These are phyloP conservation scores for Rousettus madagascariensis DNA, from an alignment of 2,797 vertebrate species.

Conservation along the genomic window DNA sequence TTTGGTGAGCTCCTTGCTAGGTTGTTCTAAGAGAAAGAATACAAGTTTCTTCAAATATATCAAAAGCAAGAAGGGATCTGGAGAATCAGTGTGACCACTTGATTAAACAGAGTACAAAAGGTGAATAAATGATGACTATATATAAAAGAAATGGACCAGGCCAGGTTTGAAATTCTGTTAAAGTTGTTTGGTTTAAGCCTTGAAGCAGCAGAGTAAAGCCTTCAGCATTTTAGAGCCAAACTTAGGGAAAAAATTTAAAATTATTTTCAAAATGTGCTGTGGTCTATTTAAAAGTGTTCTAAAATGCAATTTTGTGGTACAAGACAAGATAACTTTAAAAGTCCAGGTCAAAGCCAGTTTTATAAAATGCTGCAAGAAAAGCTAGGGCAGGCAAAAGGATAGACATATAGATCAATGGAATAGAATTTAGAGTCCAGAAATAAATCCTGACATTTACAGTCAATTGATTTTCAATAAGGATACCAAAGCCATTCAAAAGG, in stretches of 20 bases:
- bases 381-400: background rate
- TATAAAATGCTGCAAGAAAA: background rate
- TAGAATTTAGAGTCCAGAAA: background rate
- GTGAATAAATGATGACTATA: background rate
- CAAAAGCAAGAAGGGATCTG: background rate
- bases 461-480: background rate
- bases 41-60: background rate
- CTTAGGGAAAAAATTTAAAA: background rate
- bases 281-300: background rate
- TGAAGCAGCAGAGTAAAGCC: background rate
- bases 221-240: background rate
- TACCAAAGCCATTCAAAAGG: background rate
- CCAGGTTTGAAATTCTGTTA: background rate
- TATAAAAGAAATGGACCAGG: background rate
- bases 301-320: background rate
- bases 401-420: background rate
- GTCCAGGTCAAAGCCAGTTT: background rate
- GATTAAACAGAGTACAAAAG: background rate
- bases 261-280: background rate
- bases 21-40: background rate
- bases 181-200: background rate
- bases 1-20: background rate
- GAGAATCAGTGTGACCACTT: background rate
- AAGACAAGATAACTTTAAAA: background rate
- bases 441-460: background rate